These are phyloP conservation scores for Synergus japonicus DNA, from an alignment of 2,888 invertebrate genomes.

Conservation along the genomic window DNA sequence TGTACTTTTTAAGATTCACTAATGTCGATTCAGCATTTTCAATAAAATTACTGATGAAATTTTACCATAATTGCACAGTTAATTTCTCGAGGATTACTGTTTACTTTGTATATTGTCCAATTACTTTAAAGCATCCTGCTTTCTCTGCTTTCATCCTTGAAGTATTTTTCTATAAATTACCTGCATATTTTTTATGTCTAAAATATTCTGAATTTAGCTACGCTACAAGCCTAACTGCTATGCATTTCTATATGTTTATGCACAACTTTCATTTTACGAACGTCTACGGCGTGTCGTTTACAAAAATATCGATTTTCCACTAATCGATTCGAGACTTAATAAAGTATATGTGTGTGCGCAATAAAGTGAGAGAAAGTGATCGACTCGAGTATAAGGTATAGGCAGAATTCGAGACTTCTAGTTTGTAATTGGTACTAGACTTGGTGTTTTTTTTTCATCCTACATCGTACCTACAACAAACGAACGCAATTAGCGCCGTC, in stretches of 20 bases:
- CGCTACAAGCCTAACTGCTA: neutral
- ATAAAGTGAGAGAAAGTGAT: conserved; percentile 1
- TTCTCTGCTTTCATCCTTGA: no score
- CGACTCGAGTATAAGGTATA: neutral
- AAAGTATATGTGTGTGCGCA: neutral
- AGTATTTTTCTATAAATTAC: no score
- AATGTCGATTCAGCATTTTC: neutral
- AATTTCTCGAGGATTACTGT: no score
- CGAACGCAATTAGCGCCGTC: conserved; percentile 32
- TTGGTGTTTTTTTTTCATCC: conserved; percentile 7
- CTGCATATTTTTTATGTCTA: no score
- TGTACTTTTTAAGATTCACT: neutral
- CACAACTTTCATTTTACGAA: neutral
- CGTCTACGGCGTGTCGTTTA: neutral
- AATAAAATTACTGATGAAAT: neutral
- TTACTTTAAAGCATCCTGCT: no score
- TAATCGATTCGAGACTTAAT: conserved; percentile 11
- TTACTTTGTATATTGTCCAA: no score
- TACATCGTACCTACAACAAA: conserved; percentile 12
- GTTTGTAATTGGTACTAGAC: conserved; percentile 6
- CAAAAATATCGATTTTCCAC: conserved; percentile 6
- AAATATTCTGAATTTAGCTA: no score
- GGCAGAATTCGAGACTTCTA: conserved; percentile 7
- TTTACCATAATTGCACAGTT: no score
- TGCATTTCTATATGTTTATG: neutral